Conservation (phyloP, 2,113 vertebrate genomes). For the Tympanuchus pallidicinctus region DNA sequence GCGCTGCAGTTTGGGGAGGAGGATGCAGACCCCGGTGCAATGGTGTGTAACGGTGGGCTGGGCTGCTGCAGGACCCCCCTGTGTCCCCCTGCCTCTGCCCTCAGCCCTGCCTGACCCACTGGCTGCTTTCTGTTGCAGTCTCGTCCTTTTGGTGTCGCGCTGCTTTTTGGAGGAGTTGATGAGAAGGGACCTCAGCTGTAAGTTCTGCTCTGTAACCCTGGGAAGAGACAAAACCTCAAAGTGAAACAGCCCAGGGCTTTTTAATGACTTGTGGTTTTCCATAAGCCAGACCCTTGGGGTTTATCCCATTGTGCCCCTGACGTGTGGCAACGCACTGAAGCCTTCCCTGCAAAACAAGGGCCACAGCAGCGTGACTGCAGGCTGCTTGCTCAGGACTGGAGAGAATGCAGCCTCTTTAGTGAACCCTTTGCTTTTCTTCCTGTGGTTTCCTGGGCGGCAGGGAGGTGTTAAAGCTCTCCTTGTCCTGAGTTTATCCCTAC, state of each 20-base stretch:
- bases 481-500: neutral
- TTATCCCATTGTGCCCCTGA: neutral
- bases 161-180: slow-evolving; percentile 96
- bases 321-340: neutral
- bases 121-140: slow-evolving; percentile 79
- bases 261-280: neutral
- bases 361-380: neutral
- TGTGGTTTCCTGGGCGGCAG: neutral
- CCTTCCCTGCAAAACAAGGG: neutral
- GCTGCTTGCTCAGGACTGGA: neutral
- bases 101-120: neutral
- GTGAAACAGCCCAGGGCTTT: neutral
- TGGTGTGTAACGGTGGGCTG: slow-evolving; percentile 78
- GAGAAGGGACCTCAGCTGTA: slow-evolving; percentile 98
- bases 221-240: neutral
- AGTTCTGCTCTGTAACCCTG: slow-evolving; percentile 37
- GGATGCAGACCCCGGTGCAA: slow-evolving; percentile 96
- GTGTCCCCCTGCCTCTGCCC: neutral
- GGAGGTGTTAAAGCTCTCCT: neutral
- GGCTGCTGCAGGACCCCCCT: neutral
- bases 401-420: rapidly evolving
- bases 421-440: neutral
- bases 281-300: neutral
- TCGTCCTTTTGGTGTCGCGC: slow-evolving; percentile 95
- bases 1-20: slow-evolving; percentile 98